Conservation (phyloP, 2,888 invertebrate species). For the Drosophila mimetica region DNA sequence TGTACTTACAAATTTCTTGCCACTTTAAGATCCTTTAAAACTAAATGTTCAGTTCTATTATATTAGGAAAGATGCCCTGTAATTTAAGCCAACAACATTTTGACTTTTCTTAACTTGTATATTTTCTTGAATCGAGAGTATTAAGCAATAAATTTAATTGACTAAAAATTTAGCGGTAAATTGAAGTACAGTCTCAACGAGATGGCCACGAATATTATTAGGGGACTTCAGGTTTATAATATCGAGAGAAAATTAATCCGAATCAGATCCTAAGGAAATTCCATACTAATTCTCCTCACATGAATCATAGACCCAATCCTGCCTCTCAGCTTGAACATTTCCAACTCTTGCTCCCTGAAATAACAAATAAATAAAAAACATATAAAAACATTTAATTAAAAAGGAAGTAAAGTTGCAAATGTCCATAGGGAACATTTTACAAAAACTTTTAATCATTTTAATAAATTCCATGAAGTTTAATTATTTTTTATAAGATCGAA, state of each 20-base stretch:
- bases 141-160: background rate
- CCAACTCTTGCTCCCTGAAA: slow-evolving; percentile 45
- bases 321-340: slow-evolving; percentile 30
- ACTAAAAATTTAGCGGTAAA: background rate
- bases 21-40: no score
- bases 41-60: no score
- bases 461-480: no score
- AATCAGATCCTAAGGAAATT: background rate
- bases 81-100: no score
- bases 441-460: background rate
- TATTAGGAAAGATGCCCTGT: no score
- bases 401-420: no score
- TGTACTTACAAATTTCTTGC: no score
- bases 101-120: no score
- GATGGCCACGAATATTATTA: background rate
- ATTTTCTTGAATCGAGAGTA: no score
- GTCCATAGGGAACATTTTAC: no score
- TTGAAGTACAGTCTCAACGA: background rate
- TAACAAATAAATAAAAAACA: background rate
- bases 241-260: background rate
- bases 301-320: slow-evolving; percentile 59
- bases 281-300: background rate
- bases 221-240: background rate
- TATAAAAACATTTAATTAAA: background rate
- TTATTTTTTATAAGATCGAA: background rate